A percentile compares a stretch with the other conserved stretches of the same genome.
phyloP scores from a whole-genome alignment of 2,113 vertebrate species.

The Percopsis transmontana region DNA sequence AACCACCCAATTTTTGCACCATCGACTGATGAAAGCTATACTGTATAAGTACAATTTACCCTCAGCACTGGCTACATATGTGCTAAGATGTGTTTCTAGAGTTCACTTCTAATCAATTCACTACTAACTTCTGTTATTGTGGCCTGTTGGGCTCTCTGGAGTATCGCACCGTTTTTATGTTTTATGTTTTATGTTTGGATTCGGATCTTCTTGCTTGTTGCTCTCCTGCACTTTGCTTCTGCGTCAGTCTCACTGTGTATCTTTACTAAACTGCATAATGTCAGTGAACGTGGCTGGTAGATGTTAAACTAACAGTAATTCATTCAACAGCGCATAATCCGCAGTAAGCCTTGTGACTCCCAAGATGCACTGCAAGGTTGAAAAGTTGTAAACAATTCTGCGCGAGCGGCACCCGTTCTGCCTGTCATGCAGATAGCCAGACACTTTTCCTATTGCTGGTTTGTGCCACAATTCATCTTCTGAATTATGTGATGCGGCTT shows the following conservation, averaged over 20 bases:
- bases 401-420: slow-evolving; percentile 35
- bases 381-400: slow-evolving; percentile 44
- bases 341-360: slow-evolving; percentile 62
- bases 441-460: slow-evolving; percentile 49
- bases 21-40: no score
- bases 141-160: no score
- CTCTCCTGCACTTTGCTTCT: no score
- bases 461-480: slow-evolving; percentile 64
- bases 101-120: no score
- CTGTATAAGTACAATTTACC: no score
- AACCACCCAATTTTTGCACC: no score
- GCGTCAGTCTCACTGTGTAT: no score
- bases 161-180: no score
- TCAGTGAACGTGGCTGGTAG: slow-evolving; percentile 55
- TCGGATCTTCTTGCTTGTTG: background rate
- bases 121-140: no score
- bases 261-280: background rate
- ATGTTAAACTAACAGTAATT: slow-evolving; percentile 53
- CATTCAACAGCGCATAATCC: slow-evolving; percentile 63
- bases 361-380: slow-evolving; percentile 52
- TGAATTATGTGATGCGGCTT: slow-evolving; percentile 66
- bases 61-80: no score
- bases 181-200: no score
- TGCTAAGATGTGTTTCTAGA: no score
- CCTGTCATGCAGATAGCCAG: slow-evolving; percentile 52